Conservation (phyloP, 2,888 invertebrate genomes). For the Parnassius apollo region DNA sequence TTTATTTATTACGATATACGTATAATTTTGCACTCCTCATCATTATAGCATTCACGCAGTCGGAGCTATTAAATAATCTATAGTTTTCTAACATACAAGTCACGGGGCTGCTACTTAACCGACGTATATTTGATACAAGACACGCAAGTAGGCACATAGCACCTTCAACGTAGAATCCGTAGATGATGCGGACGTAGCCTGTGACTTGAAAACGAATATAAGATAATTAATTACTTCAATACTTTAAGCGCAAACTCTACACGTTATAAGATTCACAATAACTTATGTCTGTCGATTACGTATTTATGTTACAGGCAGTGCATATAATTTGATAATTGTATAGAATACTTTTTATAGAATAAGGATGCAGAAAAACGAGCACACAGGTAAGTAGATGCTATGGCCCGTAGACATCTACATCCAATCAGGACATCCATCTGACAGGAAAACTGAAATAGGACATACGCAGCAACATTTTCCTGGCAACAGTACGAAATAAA, state of each 20-base stretch:
- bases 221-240: not conserved
- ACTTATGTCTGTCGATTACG: too few relatives aligned
- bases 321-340: too few relatives aligned
- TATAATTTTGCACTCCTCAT: slow-evolving; percentile 4
- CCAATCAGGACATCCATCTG: too few relatives aligned
- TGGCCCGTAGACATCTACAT: too few relatives aligned
- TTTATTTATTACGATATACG: slow-evolving; percentile 2
- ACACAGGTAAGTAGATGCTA: too few relatives aligned
- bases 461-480: too few relatives aligned
- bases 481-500: too few relatives aligned
- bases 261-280: too few relatives aligned
- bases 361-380: too few relatives aligned
- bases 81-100: slow-evolving; percentile 45
- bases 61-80: slow-evolving; percentile 42
- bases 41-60: slow-evolving; percentile 12
- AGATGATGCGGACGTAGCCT: slow-evolving; percentile 81
- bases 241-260: too few relatives aligned
- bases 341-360: too few relatives aligned
- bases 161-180: slow-evolving; percentile 85
- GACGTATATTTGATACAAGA: slow-evolving; percentile 80
- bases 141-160: slow-evolving; percentile 83
- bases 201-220: slow-evolving; percentile 57
- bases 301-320: too few relatives aligned
- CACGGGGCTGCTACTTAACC: slow-evolving; percentile 58
- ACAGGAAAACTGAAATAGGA: not conserved